Base-by-base conservation (phyloP, 92 coral and sea anemone genomes). In the Epizoanthus stellaris region DNA sequence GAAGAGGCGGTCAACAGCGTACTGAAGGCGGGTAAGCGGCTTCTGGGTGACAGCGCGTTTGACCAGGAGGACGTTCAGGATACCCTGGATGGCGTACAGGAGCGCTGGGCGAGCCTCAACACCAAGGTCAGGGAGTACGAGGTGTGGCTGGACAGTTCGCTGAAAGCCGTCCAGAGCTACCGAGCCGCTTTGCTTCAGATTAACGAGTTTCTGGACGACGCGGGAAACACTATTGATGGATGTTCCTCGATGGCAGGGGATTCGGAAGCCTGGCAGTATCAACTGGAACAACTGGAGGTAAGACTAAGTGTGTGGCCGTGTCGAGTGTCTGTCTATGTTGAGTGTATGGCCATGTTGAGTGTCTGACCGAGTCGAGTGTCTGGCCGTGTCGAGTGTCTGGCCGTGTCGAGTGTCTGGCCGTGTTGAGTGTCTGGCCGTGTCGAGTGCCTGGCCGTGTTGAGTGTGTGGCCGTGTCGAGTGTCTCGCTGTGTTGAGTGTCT, bases 41-140 rank as follows among this genome's bases (percentile, higher is more conserved):
- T 96, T 66, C 89, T 90, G 0, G 96, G 94, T 0, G 99, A 94
- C 77, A 74, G 92, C 8, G 86, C 93, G 2, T 94, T 95, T 21
- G 97, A 96, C 85, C 98, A 93, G 67, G 91, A 93, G 21, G 99
- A 96, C 21, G 73, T 96, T 8, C 95, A 96, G 69, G 99, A 95
- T 38, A 89, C 93, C 14, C 80, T 96, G 49, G 97, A 93, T 30
- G 89, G 89, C 15, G 98, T 93, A 5, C 94, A 93, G 43, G 95
- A 93, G 76, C 88, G 98, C 49, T 96, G 99, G 99, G 34, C 88
- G 25, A 93, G 91, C 57, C 85, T 96, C 4, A 88, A 83, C 76
- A 88, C 94, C 4, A 94, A 91, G 81, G 98, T 96, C 4, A 81
- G 89, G 81, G 95, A 96, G 63, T 95, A 93, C 67, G 99, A 96